phyloP scores from a whole-genome alignment of 2,797 vertebrate species.

The Spheniscus humboldti region DNA sequence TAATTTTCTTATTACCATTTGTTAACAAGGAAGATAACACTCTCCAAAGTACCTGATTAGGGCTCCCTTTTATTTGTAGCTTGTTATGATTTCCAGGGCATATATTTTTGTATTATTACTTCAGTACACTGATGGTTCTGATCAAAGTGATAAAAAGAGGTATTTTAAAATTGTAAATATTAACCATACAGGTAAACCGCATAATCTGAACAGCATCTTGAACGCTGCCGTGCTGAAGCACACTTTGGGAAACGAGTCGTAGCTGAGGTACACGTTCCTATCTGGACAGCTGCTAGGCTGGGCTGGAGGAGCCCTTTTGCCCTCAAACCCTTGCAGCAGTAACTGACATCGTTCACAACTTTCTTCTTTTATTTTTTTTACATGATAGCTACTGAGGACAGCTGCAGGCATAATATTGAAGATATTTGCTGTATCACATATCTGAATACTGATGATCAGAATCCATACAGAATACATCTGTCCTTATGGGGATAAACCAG shows the following conservation, averaged over 20 bases:
- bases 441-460: background rate
- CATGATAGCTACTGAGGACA: background rate
- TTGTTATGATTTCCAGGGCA: constrained; percentile 40
- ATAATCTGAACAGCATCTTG: background rate
- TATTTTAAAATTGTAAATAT: constrained; percentile 24
- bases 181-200: constrained; percentile 30
- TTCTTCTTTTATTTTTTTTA: background rate
- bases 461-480: background rate
- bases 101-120: constrained; percentile 51
- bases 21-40: constrained; percentile 69
- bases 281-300: background rate
- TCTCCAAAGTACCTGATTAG: constrained; percentile 64
- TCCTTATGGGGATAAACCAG: background rate
- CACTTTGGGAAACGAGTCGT: background rate
- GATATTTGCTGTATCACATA: background rate
- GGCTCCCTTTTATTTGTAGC: constrained; percentile 61
- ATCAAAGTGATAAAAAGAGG: constrained; percentile 40
- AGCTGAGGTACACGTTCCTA: background rate
- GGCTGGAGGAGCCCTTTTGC: background rate
- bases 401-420: background rate
- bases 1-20: constrained; percentile 71
- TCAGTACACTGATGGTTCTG: constrained; percentile 24
- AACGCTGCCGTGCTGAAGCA: background rate
- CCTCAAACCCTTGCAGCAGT: background rate
- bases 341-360: background rate